Percentiles rank a stretch among this genome's conserved stretches.
These are phyloP conservation scores for Uropetala carovei DNA, from an alignment of 2,888 invertebrate species.

Conservation along the genomic window DNA sequence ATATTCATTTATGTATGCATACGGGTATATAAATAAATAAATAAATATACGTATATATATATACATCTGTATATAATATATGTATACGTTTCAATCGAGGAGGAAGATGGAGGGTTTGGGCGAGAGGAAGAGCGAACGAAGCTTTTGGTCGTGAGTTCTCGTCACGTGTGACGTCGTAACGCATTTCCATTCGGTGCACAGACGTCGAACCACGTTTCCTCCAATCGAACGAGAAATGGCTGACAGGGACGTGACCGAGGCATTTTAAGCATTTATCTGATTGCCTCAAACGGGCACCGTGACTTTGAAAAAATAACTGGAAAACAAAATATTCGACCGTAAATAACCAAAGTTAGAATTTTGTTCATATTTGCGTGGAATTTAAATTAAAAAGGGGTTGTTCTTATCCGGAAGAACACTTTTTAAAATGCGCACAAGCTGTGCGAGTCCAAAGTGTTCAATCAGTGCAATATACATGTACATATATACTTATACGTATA, in stretches of 20 bases:
- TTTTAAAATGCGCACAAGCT: too few species aligned
- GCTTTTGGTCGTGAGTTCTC: not conserved
- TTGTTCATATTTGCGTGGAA: too few species aligned
- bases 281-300: not conserved
- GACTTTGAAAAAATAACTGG: not conserved
- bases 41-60: too few species aligned
- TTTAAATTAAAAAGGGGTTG: too few species aligned
- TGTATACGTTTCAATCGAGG: too few species aligned
- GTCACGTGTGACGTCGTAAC: not conserved
- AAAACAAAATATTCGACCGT: not conserved
- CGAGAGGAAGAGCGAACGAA: not conserved
- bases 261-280: not conserved
- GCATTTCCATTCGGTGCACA: not conserved
- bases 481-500: too few species aligned
- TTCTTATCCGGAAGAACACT: too few species aligned
- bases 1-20: too few species aligned
- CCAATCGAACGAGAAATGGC: constrained; percentile 10
- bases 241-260: not conserved
- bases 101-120: not conserved
- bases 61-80: too few species aligned
- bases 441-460: too few species aligned
- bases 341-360: not conserved
- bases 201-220: constrained; percentile 3
- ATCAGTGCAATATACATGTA: too few species aligned
- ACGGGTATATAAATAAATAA: too few species aligned